These are phyloP conservation scores for Callospermophilus lateralis DNA, from an alignment of 2,113 vertebrate species.

Conservation along the genomic window DNA sequence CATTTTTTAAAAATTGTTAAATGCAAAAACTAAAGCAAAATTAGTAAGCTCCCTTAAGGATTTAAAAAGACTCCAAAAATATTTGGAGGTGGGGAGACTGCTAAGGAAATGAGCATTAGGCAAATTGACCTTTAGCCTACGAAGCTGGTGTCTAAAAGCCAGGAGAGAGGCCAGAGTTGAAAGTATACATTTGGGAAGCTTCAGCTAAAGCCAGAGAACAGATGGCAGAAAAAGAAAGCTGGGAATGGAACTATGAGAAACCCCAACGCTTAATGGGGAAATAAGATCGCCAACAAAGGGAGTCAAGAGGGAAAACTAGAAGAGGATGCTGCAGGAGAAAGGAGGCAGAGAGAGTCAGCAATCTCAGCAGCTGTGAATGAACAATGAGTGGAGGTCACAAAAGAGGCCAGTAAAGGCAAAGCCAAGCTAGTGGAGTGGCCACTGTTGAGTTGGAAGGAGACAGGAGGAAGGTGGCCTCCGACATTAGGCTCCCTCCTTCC, in stretches of 20 bases:
- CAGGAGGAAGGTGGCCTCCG: neutral
- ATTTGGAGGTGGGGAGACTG: neutral
- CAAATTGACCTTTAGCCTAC: neutral
- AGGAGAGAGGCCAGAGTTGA: neutral
- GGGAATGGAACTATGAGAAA: neutral
- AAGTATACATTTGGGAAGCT: neutral
- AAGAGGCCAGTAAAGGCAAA: neutral
- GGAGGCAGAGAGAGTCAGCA: neutral
- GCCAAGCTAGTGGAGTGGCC: neutral
- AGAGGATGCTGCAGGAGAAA: neutral
- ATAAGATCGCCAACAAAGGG: neutral
- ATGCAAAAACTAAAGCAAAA: slow-evolving; percentile 10
- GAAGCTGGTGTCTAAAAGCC: neutral
- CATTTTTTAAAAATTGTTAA: neutral
- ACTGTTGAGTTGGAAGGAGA: neutral
- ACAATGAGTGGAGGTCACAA: no score
- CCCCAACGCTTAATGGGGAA: neutral
- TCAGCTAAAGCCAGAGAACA: neutral
- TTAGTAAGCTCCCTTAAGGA: neutral
- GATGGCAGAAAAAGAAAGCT: neutral
- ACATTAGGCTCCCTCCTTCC: neutral
- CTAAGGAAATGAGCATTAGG: neutral
- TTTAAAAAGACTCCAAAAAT: neutral
- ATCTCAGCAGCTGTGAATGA: neutral
- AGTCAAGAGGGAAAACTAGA: no score